Base-by-base conservation (phyloP, 2,113 vertebrate genomes). In the Phalacrocorax aristotelis region DNA sequence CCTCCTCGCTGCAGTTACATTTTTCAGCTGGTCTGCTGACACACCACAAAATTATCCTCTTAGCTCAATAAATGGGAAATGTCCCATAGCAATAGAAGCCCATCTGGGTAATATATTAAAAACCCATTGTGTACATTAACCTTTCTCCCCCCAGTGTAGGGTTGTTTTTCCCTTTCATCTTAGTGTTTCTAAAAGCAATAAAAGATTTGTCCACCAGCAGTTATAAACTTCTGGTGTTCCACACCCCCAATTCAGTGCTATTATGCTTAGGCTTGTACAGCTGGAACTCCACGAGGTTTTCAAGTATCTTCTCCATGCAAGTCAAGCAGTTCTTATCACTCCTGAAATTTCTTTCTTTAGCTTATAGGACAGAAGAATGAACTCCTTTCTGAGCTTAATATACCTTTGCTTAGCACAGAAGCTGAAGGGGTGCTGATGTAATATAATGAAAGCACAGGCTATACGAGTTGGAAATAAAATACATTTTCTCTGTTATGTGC, bases 401-500 rank as follows among this genome's bases (percentile, higher is more conserved):
- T 55, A 91, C 83, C 76, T 90, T 83, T 84, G 72, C 80, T 95
- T 76, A 72, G 60, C 80, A 66, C 42, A 77, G 85, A 49, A 95
- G 77, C 75, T 82, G 65, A 66, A 22, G 12, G 82, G 78, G 77
- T 64, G 87, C 93, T 81, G 66, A 83, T 61, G 84, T 96, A 38
- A 92, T 57, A 87, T 93, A 95, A 95, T 91, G 93, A 97, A 80
- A 96, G 72, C 92, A 27, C 66, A 95, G 92, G 84, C 95, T 95
- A 46, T 64, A 83, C 87, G 65, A 79, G 81, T 85, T 83, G 89
- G 95, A 97, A 98, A 95, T 91, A 88, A 97, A 95, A 97, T 87
- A 75, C 65, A 51, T 96, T 97, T 97, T 94, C 82, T 93, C 83
- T 96, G 89, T 96, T 91, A 97, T 90, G 78, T 93, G 74, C 84